Base-by-base conservation (phyloP, 2,113 vertebrate species). In the Paramormyrops kingsleyae region DNA sequence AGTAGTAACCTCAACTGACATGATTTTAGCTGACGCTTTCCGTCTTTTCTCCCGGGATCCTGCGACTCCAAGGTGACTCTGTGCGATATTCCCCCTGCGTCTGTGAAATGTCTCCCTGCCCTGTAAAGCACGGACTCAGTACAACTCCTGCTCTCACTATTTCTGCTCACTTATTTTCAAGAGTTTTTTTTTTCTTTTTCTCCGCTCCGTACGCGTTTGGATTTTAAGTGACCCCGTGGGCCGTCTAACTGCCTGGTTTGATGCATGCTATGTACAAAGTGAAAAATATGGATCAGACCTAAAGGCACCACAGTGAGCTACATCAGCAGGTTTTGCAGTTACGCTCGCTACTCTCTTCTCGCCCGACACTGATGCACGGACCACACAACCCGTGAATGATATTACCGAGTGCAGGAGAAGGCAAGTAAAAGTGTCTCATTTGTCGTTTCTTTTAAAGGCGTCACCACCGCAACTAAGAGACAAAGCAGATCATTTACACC, bases 41-140 rank as follows among this genome's bases (percentile, higher is more conserved):
- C 21, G 52, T 21, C 52, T 66, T 62, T 66, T 66, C 53, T 88
- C 53, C 21, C 56, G 35, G 87, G 52, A 88, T 62, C 56, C 87
- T 88, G 47, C 87, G 59, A 39, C 87, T 88, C 87, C 87, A 88
- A 88, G 56, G 87, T 88, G 87, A 88, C 56, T 88, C 87, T 62
- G 56, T 59, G 53, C 87, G 35, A 62, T 88, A 88, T 62, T 88
- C 35, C 87, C 53, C 6, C 19, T 44, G 87, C 87, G 56, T 44
- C 19, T 88, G 87, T 87, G 85, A 50, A 87, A 87, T 87, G n/a
- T 52, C 49, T 87, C 4, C 49, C 27, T 87, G 85, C 49, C n/a
- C 49, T 53, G 85, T 88, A 62, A 44, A 88, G 31, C 35, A 66
- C 19, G 31, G 52, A n/a, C 35, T 44, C 56, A 24, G 19, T 50